Evolutionary conservation across 2,888 invertebrate genomes (phyloP).

Genomic region (Caenorhabditis auriculariae): DNA sequence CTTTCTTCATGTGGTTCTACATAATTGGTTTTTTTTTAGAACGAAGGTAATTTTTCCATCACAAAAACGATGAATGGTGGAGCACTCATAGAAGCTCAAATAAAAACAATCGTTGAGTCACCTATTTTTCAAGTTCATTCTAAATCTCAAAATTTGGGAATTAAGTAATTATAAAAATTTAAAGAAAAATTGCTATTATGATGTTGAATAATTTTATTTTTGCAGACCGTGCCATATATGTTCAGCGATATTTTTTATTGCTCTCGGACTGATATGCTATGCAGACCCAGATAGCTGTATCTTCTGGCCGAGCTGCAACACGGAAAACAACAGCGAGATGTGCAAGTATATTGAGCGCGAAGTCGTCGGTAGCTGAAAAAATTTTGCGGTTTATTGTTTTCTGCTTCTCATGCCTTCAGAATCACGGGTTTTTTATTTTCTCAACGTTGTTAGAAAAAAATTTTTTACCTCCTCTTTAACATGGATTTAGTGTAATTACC

Average conservation of each 20-base stretch:
- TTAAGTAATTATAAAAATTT: not conserved
- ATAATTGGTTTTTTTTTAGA: slow-evolving; percentile 94
- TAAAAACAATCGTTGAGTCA: too few relatives aligned
- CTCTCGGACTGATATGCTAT: slow-evolving; percentile 91
- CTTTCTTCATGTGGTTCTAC: slow-evolving; percentile 95
- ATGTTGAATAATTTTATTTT: not conserved
- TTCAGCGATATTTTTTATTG: slow-evolving; percentile 87
- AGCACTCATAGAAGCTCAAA: not conserved
- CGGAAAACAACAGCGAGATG: slow-evolving; percentile 50
- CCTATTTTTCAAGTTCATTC: too few relatives aligned
- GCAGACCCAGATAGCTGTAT: slow-evolving; percentile 89
- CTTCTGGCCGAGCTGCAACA: slow-evolving; percentile 73
- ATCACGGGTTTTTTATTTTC: too few relatives aligned
- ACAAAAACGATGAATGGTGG: not conserved
- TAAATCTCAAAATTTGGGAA: not conserved
- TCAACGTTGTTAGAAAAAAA: too few relatives aligned
- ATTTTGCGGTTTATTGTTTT: too few relatives aligned
- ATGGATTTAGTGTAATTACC: too few relatives aligned
- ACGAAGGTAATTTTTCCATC: slow-evolving; percentile 67
- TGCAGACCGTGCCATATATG: slow-evolving; percentile 93
- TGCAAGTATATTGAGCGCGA: slow-evolving; percentile 45
- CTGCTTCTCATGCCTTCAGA: too few relatives aligned
- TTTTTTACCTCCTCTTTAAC: too few relatives aligned
- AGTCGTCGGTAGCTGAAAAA: slow-evolving; percentile 6
- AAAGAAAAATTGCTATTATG: not conserved